These are phyloP conservation scores for Anneissia japonica DNA, from an alignment of 35 echinoderm and acorn worm species.

Conservation along the genomic window DNA sequence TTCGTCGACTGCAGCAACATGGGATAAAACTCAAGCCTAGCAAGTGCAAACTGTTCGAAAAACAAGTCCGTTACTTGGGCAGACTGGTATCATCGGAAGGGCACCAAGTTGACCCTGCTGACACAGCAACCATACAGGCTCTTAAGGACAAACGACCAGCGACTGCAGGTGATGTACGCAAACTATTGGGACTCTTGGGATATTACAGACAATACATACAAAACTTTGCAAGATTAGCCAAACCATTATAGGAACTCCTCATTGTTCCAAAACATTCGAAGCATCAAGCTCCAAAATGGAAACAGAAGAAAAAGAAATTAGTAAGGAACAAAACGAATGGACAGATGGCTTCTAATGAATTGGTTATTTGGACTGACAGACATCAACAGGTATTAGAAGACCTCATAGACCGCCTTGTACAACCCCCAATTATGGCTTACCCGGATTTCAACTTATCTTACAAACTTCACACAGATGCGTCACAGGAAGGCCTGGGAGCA, in stretches of 20 bases:
- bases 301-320: too few species aligned
- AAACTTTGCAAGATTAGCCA: conserved; percentile 21
- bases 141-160: conserved; percentile 17
- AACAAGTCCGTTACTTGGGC: conserved; percentile 38
- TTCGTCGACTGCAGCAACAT: not conserved
- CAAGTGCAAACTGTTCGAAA: conserved; percentile 41
- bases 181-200: conserved; percentile 46
- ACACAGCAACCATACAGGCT: conserved; percentile 38
- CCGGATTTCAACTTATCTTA: conserved; percentile 1
- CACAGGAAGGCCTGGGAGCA: conserved; percentile 4
- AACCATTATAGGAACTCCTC: conserved; percentile 35
- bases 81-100: conserved; percentile 43
- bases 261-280: too few species aligned
- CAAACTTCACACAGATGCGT: conserved; percentile 41
- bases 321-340: too few species aligned
- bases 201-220: conserved; percentile 56
- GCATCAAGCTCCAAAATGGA: too few species aligned
- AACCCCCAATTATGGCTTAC: conserved; percentile 16
- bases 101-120: conserved; percentile 18
- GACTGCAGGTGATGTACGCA: conserved; percentile 48
- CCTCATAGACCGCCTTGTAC: not conserved
- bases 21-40: conserved; percentile 24
- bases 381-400: too few species aligned
- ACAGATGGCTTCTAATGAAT: too few species aligned
- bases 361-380: too few species aligned